Percentiles rank a stretch among this genome's conserved stretches.
Evolutionary conservation across 2,797 vertebrate species (phyloP).

Genomic region (Phaenicophaeus curvirostris): DNA sequence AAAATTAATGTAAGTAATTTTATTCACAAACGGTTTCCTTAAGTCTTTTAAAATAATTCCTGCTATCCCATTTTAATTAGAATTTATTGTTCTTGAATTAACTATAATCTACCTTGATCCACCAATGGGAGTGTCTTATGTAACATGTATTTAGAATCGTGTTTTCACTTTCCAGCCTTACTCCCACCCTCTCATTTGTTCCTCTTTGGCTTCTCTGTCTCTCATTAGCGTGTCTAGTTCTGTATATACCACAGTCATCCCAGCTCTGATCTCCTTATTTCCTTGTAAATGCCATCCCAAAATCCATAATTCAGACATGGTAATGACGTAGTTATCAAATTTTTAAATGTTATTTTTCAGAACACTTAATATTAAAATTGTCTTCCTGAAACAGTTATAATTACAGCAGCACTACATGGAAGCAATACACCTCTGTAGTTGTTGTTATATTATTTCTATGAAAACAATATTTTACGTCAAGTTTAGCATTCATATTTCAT

Average conservation of each 20-base stretch:
- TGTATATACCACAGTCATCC: neutral
- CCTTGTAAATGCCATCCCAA: neutral
- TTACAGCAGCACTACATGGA: neutral
- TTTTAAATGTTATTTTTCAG: neutral
- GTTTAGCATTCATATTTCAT: neutral
- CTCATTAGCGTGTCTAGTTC: neutral
- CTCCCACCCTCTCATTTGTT: neutral
- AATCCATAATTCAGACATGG: neutral
- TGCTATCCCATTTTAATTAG: neutral
- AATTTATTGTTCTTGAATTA: neutral
- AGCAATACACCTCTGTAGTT: neutral
- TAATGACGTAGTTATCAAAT: neutral
- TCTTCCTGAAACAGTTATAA: neutral
- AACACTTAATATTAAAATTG: neutral
- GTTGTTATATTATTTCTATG: neutral
- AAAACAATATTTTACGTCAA: neutral
- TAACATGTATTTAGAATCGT: neutral
- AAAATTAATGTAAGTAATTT: neutral
- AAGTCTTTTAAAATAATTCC: neutral
- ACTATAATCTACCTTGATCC: neutral
- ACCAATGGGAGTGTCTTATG: neutral
- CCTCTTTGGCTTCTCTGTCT: neutral
- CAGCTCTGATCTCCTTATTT: neutral
- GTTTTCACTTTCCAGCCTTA: neutral
- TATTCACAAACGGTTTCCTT: neutral